Evolutionary conservation across 37 sponge, comb jelly and placozoan genomes (phyloP), one percentile per base, ranked within the genome.

Genomic region (Axinella damicornis): DNA sequence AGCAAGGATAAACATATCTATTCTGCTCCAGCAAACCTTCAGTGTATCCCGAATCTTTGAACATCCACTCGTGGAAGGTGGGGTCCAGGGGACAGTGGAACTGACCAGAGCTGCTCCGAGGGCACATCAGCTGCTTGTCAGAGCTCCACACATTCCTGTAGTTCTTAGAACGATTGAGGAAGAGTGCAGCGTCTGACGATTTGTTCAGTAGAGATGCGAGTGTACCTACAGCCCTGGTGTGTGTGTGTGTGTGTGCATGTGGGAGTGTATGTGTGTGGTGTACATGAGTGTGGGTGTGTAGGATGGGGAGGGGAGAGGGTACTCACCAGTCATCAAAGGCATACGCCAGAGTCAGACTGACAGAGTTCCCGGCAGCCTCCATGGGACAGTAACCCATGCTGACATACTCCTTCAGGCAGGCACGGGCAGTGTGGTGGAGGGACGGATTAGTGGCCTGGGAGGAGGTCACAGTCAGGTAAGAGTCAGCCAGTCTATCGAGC

Each of bases 311-410:
- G n/a, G n/a, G n/a, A n/a, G n/a, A n/a, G n/a, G n/a, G n/a, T 32
- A 28, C 76, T 41, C 57, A 85, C 85, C 89, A 88, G 40, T 88
- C 89, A 82, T 88, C 89, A 74, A 57, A 88, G 30, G 89, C 69
- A 36, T 88, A 88, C 30, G 89, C 76, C 28, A 88, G 78, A 25
- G 89, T 88, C 13, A 74, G 57, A 52, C 89, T 88, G 63, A 88
- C 83, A 0, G 89, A 88, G 20, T 57, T 36, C 5, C 74, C 74
- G 2, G 20, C 62, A 38, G 57, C 34, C 28, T 81, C 89, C 57
- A 31, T 62, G 41, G 77, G 76, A 32, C 78, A 77, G 77, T 88
- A 88, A 0, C 89, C 89, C 55, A 66, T 15, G 13, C 61, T 11
- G 39, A 88, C 28, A 32, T 88, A 88, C 15, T 88, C 83, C 2